A percentile compares a stretch with the other conserved stretches of the same genome.
These are phyloP conservation scores for Pristionchus mayeri DNA, from an alignment of 2,888 invertebrate species.

Conservation along the genomic window DNA sequence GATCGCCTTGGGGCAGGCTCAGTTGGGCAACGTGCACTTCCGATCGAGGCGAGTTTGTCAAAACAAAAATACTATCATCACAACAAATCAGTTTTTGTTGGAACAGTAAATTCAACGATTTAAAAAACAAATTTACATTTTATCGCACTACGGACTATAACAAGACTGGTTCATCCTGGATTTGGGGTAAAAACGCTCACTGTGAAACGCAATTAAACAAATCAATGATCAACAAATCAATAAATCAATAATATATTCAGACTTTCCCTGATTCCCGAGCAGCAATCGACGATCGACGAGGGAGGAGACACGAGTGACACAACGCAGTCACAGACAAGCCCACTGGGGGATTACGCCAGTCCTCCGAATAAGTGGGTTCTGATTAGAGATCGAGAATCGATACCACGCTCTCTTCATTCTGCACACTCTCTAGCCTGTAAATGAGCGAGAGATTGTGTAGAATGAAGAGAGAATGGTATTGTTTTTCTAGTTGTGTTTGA, in stretches of 20 bases:
- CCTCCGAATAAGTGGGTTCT: slow-evolving; percentile 48
- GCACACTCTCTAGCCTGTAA: too few species aligned
- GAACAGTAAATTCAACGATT: background rate
- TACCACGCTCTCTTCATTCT: too few species aligned
- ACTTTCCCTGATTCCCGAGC: slow-evolving; percentile 47
- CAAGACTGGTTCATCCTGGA: too few species aligned
- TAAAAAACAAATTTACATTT: too few species aligned
- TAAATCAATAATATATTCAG: slow-evolving; percentile 27
- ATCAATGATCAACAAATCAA: too few species aligned
- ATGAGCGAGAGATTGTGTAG: too few species aligned
- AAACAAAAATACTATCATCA: background rate
- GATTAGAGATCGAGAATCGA: too few species aligned
- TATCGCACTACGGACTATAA: too few species aligned
- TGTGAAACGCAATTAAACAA: too few species aligned
- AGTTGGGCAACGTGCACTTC: slow-evolving; percentile 42
- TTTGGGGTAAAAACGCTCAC: too few species aligned
- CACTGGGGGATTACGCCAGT: slow-evolving; percentile 15
- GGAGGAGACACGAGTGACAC: slow-evolving; percentile 47
- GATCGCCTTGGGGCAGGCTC: slow-evolving; percentile 30
- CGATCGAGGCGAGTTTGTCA: background rate
- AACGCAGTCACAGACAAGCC: slow-evolving; percentile 36
- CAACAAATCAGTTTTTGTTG: background rate
- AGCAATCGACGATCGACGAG: slow-evolving; percentile 46
- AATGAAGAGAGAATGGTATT: too few species aligned
- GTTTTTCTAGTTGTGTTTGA: too few species aligned